Evolutionary conservation across 2,888 invertebrate species (phyloP), one percentile per base, ranked within the genome.

Genomic region (Oscheius sp.): DNA sequence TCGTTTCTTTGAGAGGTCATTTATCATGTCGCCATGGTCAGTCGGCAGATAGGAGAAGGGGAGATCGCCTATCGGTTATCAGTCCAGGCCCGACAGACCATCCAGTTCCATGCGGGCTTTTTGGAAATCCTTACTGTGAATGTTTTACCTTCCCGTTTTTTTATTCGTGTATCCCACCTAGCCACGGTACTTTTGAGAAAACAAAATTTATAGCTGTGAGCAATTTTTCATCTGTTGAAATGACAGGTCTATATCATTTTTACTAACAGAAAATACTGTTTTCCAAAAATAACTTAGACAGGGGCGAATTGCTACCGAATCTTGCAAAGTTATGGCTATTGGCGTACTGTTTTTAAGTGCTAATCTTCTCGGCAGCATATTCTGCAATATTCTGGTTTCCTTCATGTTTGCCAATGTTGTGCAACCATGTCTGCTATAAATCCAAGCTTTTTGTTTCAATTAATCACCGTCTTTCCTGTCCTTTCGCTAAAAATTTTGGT

Each of bases 361-460:
- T 21, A 53, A 53, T 21, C n/a, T 18, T 12, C 53, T 12, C 25
- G 23, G n/a, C 53, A 53, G 35, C 53, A 21, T 49, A 21, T 9
- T 49, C 12, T 13, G 53, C 25, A 12, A 13, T 18, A 21, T 12
- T 53, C 53, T 25, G 53, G 53, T 53, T 53, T 21, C 35, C 35
- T 3, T 35, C 35, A 35, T 9, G 35, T 35, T 35, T 3, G 35
- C 9, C 9, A 58, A 58, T 29, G 58, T 58, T 58, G 58, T 29
- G 58, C 58, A 58, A 58, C 49, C 21, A 18, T 18, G 82, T 21
- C 23, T 82, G 74, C 73, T 78, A 82, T 84, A 18, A 76, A 79
- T 81, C 21, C 21, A 1, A 35, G 18, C 25, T 61, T 16, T 18
- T n/a, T 58, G 12, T 61, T 41, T 21, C 13, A 27, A 1, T 35